Evolutionary conservation across 2,888 invertebrate species (phyloP), one percentile per base, ranked within the genome.

Genomic region (Chaetogeoica ovagalla): DNA sequence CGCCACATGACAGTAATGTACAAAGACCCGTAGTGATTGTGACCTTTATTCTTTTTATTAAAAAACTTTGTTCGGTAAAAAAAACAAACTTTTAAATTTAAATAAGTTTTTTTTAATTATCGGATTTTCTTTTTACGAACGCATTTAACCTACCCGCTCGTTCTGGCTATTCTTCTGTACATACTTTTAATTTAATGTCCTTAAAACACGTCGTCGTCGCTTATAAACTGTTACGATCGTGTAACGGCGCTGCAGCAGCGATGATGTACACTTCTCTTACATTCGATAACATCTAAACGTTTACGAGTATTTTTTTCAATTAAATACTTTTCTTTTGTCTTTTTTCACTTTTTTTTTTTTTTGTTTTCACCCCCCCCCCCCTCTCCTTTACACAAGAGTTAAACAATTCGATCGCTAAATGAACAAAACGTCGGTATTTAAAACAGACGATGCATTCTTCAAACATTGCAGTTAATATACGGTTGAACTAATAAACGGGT

Each of bases 71-170:
- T 55, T 63, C 76, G 59, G 76, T 69, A 69, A 77, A 76, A n/a
- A 39, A 76, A 76, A 76, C 69, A 77, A 79, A 79, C 70, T 79
- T 79, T 79, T 63, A 71, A 52, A 77, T 77, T 77, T 70, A 69
- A 79, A 79, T 70, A 79, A 79, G 69, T 69, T 79, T 77, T 77
- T 77, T 79, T 79, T 79, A 79, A 79, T 79, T 79, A 79, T 79
- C 77, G 52, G 77, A 70, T 70, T 70, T 79, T 70, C 62, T 55
- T 70, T 70, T 79, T 70, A 55, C 39, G 63, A 52, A 63, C 55
- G 15, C 70, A 21, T 70, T 60, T 62, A 52, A 48, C 60, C 37
- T 62, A 37, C 30, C 48, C n/a, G 15, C 63, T 30, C 30, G 30
- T 30, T 30, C 19, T n/a, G n/a, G 11, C 55, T 62, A 73, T 68